phyloP scores from a whole-genome alignment of 2,888 invertebrate genomes.

The Mythimna loreyi region DNA sequence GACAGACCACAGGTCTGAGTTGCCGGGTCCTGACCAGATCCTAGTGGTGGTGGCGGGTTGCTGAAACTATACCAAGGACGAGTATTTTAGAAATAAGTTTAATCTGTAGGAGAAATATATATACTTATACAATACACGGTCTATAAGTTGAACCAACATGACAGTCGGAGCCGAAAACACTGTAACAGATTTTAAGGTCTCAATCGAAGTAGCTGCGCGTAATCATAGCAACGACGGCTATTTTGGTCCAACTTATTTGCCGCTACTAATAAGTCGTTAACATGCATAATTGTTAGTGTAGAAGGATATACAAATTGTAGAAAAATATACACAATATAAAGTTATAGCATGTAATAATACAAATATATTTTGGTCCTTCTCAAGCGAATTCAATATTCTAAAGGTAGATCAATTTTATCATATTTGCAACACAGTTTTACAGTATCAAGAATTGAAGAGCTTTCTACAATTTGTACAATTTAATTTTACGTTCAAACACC shows the following conservation, averaged over 20 bases:
- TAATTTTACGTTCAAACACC: neutral
- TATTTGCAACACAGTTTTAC: neutral
- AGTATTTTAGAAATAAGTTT: neutral
- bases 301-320: neutral
- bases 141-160: too few species aligned
- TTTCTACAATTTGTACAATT: neutral
- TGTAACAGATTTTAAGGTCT: too few species aligned
- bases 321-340: neutral
- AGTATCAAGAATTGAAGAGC: too few species aligned
- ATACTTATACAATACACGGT: too few species aligned
- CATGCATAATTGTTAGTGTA: slow-evolving; percentile 13
- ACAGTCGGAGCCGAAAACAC: too few species aligned
- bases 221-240: too few species aligned
- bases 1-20: slow-evolving; percentile 87
- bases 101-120: neutral
- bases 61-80: slow-evolving; percentile 77
- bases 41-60: slow-evolving; percentile 84
- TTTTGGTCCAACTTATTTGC: too few species aligned
- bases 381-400: neutral
- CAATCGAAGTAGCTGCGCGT: too few species aligned
- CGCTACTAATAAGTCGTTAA: too few species aligned
- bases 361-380: neutral
- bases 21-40: slow-evolving; percentile 83
- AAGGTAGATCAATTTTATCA: neutral
- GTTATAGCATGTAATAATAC: too few species aligned